Base-by-base conservation (phyloP, 2,113 vertebrate genomes). In the Tetrax tetrax region DNA sequence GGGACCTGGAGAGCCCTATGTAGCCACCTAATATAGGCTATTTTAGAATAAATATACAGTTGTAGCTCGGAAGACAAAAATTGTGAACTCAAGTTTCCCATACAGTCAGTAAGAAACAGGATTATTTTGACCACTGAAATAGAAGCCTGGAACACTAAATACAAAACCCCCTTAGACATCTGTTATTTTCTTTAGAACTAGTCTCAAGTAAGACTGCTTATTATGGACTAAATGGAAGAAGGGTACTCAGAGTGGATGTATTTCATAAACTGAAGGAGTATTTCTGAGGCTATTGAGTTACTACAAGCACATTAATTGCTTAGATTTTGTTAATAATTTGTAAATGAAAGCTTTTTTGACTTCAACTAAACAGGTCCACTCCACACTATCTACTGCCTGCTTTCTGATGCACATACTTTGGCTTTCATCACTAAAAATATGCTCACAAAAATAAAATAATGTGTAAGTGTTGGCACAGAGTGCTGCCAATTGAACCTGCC, bases 171-270 rank as follows among this genome's bases (percentile, higher is more conserved):
- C 16, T 70, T 65, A 83, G 24, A 28, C 5, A 18, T 16, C 19
- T 59, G 8, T 41, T 72, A 25, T 6, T 61, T 75, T 65, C 28
- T 83, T 80, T 54, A 65, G 24, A 80, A 74, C 13, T 48, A 38
- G 29, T 76, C 27, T 72, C 23, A 83, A 84, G 16, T 51, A 65
- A 65, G 10, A 27, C 12, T 18, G 12, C 14, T 88, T 7, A 14
- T 50, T 80, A 45, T 4, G 5, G 20, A 70, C 4, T 4, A 14
- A 64, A 28, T 1, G 4, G 41, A 76, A 60, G 12, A 48, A 37
- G 3, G 3, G 2, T n/a, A 69, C 11, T 3, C 4, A 22, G 27
- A 64, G 4, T 10, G 2, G 20, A 31, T 28, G 21, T 12, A 6
- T 74, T 93, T 56, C 20, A 45, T 12, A 27, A 86, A 56, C 9